Conservation (phyloP, 2,113 vertebrate genomes). For the Scytalopus superciliaris region DNA sequence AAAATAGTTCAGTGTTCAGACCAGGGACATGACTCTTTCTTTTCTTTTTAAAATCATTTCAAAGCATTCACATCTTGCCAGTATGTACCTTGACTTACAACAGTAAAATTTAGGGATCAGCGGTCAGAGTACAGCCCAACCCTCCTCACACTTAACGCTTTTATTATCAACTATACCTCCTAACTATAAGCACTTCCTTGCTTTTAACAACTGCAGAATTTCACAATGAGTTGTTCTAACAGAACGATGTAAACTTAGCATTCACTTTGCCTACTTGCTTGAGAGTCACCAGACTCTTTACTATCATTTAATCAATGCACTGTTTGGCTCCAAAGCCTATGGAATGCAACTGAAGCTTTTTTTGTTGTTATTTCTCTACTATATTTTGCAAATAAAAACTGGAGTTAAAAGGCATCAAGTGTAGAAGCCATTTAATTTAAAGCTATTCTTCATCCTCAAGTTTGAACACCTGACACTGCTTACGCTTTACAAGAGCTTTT, state of each 20-base stretch:
- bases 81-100: background rate
- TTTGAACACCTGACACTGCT: background rate
- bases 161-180: background rate
- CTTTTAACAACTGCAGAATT: background rate
- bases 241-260: background rate
- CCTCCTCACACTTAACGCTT: background rate
- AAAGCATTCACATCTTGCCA: background rate
- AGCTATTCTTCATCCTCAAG: background rate
- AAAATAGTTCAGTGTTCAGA: background rate
- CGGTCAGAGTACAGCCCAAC: background rate
- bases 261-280: background rate
- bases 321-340: background rate
- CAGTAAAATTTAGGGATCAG: background rate
- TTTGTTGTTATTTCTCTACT: background rate
- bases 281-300: background rate
- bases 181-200: no score
- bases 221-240: background rate
- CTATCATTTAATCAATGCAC: background rate
- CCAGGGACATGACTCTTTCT: background rate
- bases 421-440: background rate
- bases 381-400: background rate
- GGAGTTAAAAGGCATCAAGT: background rate
- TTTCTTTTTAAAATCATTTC: background rate
- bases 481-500: background rate
- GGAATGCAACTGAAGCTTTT: background rate